Base-by-base conservation (phyloP, 2,888 invertebrate species). In the Chloroclysta siterata region DNA sequence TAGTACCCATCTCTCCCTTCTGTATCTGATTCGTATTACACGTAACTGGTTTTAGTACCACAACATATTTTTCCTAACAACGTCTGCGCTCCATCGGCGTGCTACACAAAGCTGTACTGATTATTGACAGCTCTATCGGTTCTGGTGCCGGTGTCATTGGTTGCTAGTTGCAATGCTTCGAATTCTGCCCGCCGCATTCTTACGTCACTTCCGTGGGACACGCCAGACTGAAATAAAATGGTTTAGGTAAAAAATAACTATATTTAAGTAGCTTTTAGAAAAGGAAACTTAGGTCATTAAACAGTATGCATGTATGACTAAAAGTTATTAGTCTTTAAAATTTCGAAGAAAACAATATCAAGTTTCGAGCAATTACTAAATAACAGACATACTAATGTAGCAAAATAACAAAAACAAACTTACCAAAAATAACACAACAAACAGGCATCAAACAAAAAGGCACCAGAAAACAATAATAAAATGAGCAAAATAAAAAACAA, bases 171-270 rank as follows among this genome's bases (percentile, higher is more conserved):
- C 62, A 96, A 83, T 59, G 95, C 95, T 79, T 97, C 97, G 72
- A 97, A 91, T 48, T 97, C 96, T 28, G 96, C 96, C 36, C 96
- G 95, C 64, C 97, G 94, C 76, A 96, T 96, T 68, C 97, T 94
- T 68, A 98, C 96, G 71, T 97, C 96, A 70, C 97, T 97, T 72
- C 96, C 96, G 83, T 96, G 96, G 0, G 96, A 95, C 72, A 96
- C 95, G 68, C 96, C 95, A 94, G 96, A 87, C 94, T 94, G 89
- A 29, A 63, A 74, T 60, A 61, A 46, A 50, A 57, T n/a, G 13
- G 41, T 47, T 47, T 48, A 48, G 14, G 39, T 48, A 14, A 48
- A 41, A 41, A 39, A 10, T 11, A 39, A 10, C n/a, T n/a, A n/a
- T 39, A 39, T 11, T 39, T 3, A 39, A 2, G 11, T 11, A 10